A percentile compares a stretch with the other conserved stretches of the same genome.
Conservation (phyloP, 2,888 invertebrate genomes). For the Cataglyphis albicans region DNA sequence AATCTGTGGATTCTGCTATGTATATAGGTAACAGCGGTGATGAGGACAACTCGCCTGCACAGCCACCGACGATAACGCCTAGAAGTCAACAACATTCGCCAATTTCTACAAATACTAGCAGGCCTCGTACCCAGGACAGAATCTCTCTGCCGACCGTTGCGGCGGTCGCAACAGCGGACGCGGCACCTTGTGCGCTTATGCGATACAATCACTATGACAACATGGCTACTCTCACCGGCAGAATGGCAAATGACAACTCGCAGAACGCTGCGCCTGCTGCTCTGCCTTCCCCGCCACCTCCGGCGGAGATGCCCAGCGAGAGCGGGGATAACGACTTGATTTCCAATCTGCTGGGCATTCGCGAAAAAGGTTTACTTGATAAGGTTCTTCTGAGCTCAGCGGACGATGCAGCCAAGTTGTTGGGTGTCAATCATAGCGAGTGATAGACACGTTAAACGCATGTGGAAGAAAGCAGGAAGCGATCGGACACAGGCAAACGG, state of each 20-base stretch:
- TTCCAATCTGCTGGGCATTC: slow-evolving; percentile 95
- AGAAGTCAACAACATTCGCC: slow-evolving; percentile 79
- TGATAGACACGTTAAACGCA: slow-evolving; percentile 72
- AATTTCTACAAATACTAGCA: slow-evolving; percentile 70
- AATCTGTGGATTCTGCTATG: slow-evolving; percentile 87
- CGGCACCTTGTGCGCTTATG: slow-evolving; percentile 81
- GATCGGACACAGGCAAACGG: background rate
- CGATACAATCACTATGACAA: slow-evolving; percentile 82
- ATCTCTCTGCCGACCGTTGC: slow-evolving; percentile 81
- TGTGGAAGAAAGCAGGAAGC: background rate
- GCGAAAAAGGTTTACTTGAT: slow-evolving; percentile 94
- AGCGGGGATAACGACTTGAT: slow-evolving; percentile 92
- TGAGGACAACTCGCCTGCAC: slow-evolving; percentile 85
- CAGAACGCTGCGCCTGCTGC: slow-evolving; percentile 85
- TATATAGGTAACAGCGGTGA: slow-evolving; percentile 88
- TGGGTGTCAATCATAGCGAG: slow-evolving; percentile 92
- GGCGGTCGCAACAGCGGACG: slow-evolving; percentile 82
- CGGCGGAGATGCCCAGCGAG: slow-evolving; percentile 86
- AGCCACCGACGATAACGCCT: slow-evolving; percentile 81
- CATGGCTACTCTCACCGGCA: slow-evolving; percentile 79
- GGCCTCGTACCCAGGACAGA: slow-evolving; percentile 74
- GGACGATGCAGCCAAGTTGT: slow-evolving; percentile 94
- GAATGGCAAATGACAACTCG: slow-evolving; percentile 81
- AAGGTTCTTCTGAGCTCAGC: slow-evolving; percentile 93
- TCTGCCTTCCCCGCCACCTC: slow-evolving; percentile 4